Evolutionary conservation across 2,888 invertebrate species (phyloP).

Genomic region (Uloborus plumipes): DNA sequence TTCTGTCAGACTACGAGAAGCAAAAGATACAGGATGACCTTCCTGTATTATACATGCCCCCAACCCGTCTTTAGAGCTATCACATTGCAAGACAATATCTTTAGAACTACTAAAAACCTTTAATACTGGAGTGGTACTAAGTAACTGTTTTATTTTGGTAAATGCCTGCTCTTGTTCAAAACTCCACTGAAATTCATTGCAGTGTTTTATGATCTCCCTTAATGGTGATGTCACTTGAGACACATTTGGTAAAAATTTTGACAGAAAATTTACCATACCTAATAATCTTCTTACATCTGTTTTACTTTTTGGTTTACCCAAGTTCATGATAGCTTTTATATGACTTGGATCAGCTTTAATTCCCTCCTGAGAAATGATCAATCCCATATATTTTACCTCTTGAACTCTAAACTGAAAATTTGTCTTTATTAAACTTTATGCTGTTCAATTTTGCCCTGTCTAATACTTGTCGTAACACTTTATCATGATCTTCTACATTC

Average conservation of each 20-base stretch:
- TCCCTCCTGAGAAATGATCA: neutral
- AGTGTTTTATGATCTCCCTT: neutral
- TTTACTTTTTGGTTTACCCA: neutral
- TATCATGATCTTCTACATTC: slow-evolving; percentile 1
- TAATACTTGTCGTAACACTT: neutral
- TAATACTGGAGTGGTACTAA: neutral
- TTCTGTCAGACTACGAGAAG: no score
- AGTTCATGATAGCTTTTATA: no score
- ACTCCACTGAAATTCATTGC: slow-evolving; percentile 8
- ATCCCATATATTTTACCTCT: neutral
- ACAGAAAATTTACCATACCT: slow-evolving; percentile 6
- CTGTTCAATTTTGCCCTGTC: no score
- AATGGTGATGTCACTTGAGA: neutral
- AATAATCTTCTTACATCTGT: neutral
- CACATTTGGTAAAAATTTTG: slow-evolving; percentile 5
- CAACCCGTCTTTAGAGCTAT: neutral
- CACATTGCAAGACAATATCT: slow-evolving; percentile 14
- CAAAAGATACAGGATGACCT: no score
- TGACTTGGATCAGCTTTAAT: neutral
- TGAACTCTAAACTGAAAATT: neutral
- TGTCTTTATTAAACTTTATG: neutral
- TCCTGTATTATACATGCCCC: no score
- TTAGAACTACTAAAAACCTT: neutral
- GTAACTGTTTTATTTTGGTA: neutral
- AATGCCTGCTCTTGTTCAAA: neutral